Evolutionary conservation across 1,140 invertebrate species (phyloP), one percentile per base, ranked within the genome.

Genomic region (Heterodera schachtii): DNA sequence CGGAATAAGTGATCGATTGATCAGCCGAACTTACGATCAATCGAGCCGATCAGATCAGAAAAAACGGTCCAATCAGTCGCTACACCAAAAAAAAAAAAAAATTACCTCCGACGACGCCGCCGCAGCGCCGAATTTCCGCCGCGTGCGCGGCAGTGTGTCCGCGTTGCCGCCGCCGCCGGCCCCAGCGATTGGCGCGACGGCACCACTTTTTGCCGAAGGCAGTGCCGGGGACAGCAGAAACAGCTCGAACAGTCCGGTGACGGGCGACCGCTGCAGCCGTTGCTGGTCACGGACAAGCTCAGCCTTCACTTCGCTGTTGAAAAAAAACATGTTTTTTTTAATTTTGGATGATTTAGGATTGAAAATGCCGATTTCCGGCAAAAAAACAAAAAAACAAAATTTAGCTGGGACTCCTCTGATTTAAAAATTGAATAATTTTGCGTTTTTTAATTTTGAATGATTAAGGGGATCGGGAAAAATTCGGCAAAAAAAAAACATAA

Each of bases 221-320:
- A 52, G 77, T 81, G 21, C 74, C 3, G 31, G 80, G 67, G 19
- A 49, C 21, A 76, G 67, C 66, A 76, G 67, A 64, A 64, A 76
- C 75, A 52, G 78, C 71, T 71, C 73, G 74, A 78, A 60, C 31
- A 69, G 57, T 49, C 77, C 69, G 43, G 81, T 70, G 57, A 71
- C 70, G 13, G 66, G 77, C 44, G 79, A 84, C 49, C 81, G 79
- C 3, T 64, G 70, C 69, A 87, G 70, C 7, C 66, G 73, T 44
- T 77, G 77, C 13, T 44, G 41, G 71, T 88, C 87, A 21, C 74
- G 70, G 3, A 43, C 79, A 69, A 87, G 64, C 60, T 84, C 86
- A 2, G 84, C 77, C 74, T 87, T 87, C 19, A 87, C 86, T 47
- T 87, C 86, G 8, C 86, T 88, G 60, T 16, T 19, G 75, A 87